These are phyloP conservation scores for Caenorhabditis remanei DNA, from an alignment of 1,140 invertebrate species.

Conservation along the genomic window DNA sequence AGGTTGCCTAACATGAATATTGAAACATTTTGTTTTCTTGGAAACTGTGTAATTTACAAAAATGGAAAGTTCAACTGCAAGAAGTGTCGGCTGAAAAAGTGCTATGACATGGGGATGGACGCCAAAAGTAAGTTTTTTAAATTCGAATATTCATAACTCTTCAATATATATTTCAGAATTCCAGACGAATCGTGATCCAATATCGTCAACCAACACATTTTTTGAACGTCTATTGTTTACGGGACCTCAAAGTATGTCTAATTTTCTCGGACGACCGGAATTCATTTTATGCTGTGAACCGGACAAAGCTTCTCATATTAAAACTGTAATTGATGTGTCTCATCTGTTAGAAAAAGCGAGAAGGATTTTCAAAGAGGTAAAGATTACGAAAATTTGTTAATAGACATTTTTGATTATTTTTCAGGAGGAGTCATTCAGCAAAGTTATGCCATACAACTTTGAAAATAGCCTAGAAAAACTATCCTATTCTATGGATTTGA, in stretches of 20 bases:
- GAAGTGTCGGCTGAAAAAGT: background rate
- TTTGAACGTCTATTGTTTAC: too few species aligned
- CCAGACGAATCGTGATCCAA: too few species aligned
- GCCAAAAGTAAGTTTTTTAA: background rate
- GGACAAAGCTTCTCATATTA: conserved; percentile 1
- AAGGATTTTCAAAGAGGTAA: background rate
- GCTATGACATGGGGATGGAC: background rate
- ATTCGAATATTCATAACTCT: too few species aligned
- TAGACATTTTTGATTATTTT: background rate
- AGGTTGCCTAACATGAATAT: too few species aligned
- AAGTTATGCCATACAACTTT: background rate
- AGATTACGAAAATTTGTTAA: background rate
- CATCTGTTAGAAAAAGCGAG: background rate
- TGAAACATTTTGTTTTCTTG: too few species aligned
- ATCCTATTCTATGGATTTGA: background rate
- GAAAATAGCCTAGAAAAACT: background rate
- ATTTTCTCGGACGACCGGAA: background rate
- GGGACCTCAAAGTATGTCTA: too few species aligned
- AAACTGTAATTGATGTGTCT: background rate
- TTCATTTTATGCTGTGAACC: conserved; percentile 1
- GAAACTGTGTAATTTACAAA: background rate
- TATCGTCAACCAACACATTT: too few species aligned
- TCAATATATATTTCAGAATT: too few species aligned
- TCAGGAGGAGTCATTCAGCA: background rate
- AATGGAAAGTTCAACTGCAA: background rate